Percentiles rank a stretch among this genome's conserved stretches.
phyloP scores from a whole-genome alignment of 2,797 vertebrate genomes.

The Petrocephalus sullivani region DNA sequence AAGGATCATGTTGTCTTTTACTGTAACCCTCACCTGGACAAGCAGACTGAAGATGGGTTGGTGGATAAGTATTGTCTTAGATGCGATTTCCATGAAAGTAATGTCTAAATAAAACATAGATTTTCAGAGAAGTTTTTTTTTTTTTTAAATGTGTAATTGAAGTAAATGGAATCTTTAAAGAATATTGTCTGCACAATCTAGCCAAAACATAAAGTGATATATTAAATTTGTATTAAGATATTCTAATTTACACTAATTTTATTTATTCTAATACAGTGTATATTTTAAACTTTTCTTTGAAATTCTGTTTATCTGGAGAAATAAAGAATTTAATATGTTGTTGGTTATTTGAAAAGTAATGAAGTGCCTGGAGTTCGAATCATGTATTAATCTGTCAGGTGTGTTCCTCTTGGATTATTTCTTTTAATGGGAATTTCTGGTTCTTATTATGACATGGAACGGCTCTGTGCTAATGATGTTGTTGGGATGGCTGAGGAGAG shows the following conservation, averaged over 20 bases:
- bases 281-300: too few relatives aligned
- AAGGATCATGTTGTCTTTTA: background rate
- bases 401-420: background rate
- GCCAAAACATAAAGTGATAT: background rate
- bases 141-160: background rate
- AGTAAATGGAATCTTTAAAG: background rate
- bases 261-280: background rate
- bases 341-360: background rate
- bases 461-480: background rate
- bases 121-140: background rate
- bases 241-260: background rate
- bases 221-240: background rate
- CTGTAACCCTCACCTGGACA: background rate
- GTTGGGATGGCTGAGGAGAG: background rate
- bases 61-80: background rate
- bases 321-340: too few relatives aligned
- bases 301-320: too few relatives aligned
- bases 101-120: background rate
- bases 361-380: background rate
- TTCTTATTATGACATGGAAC: background rate
- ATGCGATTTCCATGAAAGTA: background rate
- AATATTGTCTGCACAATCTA: background rate
- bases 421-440: background rate
- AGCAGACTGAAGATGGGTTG: background rate
- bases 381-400: background rate